These are phyloP conservation scores for Gnatocerus cornutus DNA, from an alignment of 2,888 invertebrate genomes.

Conservation along the genomic window DNA sequence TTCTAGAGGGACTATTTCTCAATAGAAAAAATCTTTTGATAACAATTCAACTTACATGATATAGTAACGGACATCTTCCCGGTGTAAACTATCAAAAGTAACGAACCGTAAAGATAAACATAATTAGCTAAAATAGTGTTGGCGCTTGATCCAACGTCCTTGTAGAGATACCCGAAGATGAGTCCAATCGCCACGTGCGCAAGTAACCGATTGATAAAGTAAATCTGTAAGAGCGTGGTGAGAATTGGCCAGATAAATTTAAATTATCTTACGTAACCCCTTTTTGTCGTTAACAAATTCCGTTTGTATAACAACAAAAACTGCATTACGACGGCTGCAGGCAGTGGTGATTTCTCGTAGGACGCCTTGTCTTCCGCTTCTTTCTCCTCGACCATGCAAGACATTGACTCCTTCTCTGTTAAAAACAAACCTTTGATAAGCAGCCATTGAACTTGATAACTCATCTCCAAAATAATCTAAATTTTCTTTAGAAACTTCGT, in stretches of 20 bases:
- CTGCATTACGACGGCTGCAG: constrained; percentile 79
- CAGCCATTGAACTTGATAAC: constrained; percentile 4
- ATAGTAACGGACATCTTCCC: constrained; percentile 97
- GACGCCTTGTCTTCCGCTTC: constrained; percentile 20
- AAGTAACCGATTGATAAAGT: constrained; percentile 84
- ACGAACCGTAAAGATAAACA: constrained; percentile 91
- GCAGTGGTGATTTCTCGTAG: constrained; percentile 67
- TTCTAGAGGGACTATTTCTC: constrained; percentile 86
- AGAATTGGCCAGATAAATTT: not conserved
- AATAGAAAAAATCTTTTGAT: not conserved
- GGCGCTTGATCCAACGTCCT: constrained; percentile 88
- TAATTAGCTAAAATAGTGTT: constrained; percentile 91
- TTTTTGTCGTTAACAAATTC: constrained; percentile 78
- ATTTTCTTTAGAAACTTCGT: constrained; percentile 24
- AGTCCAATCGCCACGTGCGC: constrained; percentile 89
- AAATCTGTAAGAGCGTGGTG: constrained; percentile 75
- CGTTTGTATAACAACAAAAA: constrained; percentile 79
- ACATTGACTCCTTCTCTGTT: constrained; percentile 35
- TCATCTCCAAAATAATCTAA: not conserved
- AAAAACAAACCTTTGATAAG: constrained; percentile 13
- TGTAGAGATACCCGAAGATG: constrained; percentile 92
- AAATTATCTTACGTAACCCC: constrained; percentile 79
- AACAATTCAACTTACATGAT: constrained; percentile 84
- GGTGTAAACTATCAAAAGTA: constrained; percentile 92
- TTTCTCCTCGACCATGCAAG: not conserved